Base-by-base conservation (phyloP, 2,113 vertebrate genomes). In the Bubo bubo region DNA sequence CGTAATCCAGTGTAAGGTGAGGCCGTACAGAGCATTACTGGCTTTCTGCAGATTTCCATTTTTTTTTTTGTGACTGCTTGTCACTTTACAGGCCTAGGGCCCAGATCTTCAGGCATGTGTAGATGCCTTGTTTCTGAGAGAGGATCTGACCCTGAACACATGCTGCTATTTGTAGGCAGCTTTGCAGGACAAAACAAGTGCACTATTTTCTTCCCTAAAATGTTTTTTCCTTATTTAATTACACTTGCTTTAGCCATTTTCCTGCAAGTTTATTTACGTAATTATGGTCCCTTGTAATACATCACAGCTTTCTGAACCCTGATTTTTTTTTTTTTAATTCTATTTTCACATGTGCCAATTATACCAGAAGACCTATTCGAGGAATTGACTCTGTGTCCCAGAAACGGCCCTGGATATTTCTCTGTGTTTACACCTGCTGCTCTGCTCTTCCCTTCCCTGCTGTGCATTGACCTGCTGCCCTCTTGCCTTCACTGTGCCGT, bases 401-500 rank as follows among this genome's bases (percentile, higher is more conserved):
- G 96, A 95, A 96, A 93, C 93, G 63, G 75, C 28, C 37, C 50
- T 92, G 50, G 3, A 12, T 86, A 74, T 86, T 89, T 84, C 2
- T 76, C n/a, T 63, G 19, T 62, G 22, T 92, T 86, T 74, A 63
- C 4, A 86, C 90, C 90, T 97, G 58, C 92, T 83, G 90, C 82
- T 93, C 71, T 77, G 79, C 55, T 83, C 32, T 52, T 83, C 8
- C 27, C 75, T 77, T 77, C 55, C 92, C 88, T 60, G 92, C 92
- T 86, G 96, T 80, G 93, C 37, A 24, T 47, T 92, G 93, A 86
- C 92, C 95, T 93, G 88, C 90, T 96, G 90, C 75, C 85, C 75
- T 82, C 82, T 76, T 70, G 81, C 45, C 71, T 75, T 94, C n/a
- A 0, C 50, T 66, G 55, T 47, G 92, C 75, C 3, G 6, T 70